These are phyloP conservation scores for Caerostris darwini DNA, from an alignment of 1,140 invertebrate species.

Conservation along the genomic window DNA sequence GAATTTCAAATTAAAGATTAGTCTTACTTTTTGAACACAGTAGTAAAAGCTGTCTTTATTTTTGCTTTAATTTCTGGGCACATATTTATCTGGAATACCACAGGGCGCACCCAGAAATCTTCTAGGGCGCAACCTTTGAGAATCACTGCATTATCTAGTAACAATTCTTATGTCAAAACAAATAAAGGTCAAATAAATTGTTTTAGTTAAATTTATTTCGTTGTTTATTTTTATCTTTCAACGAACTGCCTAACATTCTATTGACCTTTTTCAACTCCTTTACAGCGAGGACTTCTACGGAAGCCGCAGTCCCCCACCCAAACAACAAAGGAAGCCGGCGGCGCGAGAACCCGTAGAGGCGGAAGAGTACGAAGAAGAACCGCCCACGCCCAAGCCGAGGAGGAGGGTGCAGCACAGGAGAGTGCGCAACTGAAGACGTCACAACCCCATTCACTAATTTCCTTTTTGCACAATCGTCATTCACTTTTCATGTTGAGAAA, in stretches of 20 bases:
- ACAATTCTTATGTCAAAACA: too few relatives aligned
- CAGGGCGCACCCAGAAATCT: too few relatives aligned
- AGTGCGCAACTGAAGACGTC: constrained; percentile 11
- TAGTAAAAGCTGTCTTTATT: too few relatives aligned
- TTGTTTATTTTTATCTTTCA: neutral
- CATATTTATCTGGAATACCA: too few relatives aligned
- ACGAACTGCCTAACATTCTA: neutral
- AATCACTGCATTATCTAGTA: too few relatives aligned
- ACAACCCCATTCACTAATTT: neutral
- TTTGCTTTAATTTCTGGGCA: too few relatives aligned
- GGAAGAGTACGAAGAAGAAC: constrained; percentile 15
- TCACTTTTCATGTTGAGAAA: neutral
- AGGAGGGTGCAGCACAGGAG: constrained; percentile 43
- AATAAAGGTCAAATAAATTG: too few relatives aligned
- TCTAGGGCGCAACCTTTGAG: too few relatives aligned
- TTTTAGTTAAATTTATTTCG: too few relatives aligned
- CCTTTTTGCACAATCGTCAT: neutral
- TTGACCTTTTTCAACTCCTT: neutral
- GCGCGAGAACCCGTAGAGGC: constrained; percentile 53
- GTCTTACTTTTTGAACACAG: too few relatives aligned
- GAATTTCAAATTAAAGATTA: too few relatives aligned
- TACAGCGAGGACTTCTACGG: constrained; percentile 69
- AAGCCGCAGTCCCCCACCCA: constrained; percentile 40
- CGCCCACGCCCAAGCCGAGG: neutral
- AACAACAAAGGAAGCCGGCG: constrained; percentile 36